Percentiles rank a stretch among this genome's conserved stretches.
phyloP scores from a whole-genome alignment of 1,140 invertebrate genomes.

The Parasteatoda tepidariorum region DNA sequence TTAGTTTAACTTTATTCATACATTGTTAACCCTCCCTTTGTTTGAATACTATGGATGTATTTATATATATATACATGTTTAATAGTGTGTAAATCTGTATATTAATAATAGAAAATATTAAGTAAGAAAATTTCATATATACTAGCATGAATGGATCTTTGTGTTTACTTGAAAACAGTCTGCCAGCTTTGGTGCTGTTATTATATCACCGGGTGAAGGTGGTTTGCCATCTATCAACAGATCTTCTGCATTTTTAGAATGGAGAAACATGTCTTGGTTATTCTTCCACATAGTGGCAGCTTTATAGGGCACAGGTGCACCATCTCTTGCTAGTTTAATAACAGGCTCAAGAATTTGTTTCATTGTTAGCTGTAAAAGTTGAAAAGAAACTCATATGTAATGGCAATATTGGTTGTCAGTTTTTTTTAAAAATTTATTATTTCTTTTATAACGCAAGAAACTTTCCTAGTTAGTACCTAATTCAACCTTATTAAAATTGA shows the following conservation, averaged over 20 bases:
- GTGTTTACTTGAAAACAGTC: conserved; percentile 64
- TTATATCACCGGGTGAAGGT: conserved; percentile 67
- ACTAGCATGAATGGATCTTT: too few relatives aligned
- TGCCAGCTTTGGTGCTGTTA: conserved; percentile 67
- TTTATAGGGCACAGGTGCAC: conserved; percentile 16
- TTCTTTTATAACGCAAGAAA: too few relatives aligned
- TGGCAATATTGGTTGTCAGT: not conserved
- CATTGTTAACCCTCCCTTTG: too few relatives aligned
- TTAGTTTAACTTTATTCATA: too few relatives aligned
- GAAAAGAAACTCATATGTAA: not conserved
- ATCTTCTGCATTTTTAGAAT: conserved; percentile 33
- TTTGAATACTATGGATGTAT: too few relatives aligned
- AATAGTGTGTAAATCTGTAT: too few relatives aligned
- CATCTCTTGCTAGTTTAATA: conserved; percentile 17
- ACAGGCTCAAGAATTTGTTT: conserved; percentile 27
- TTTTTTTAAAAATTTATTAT: not conserved
- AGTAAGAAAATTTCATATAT: too few relatives aligned
- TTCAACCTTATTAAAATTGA: too few relatives aligned
- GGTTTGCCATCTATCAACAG: conserved; percentile 63
- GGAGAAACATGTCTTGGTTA: not conserved
- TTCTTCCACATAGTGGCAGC: not conserved
- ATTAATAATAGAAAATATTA: too few relatives aligned
- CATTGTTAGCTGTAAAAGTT: not conserved
- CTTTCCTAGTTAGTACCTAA: too few relatives aligned
- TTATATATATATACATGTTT: too few relatives aligned